Base-by-base conservation (phyloP, 2,888 invertebrate genomes). In the Cosmia trapezina region DNA sequence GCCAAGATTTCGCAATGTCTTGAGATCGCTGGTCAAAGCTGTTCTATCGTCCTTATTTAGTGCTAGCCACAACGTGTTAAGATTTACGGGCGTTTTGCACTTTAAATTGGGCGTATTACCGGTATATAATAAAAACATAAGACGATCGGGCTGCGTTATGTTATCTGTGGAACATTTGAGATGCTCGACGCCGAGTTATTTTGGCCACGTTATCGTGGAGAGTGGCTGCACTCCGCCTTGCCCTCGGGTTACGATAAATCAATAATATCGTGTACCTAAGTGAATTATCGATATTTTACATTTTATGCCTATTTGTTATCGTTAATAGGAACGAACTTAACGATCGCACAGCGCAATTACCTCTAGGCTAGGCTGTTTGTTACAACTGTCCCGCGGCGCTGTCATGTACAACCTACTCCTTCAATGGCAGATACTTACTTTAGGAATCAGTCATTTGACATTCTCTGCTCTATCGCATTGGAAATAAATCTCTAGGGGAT, bases 131-230 rank as follows among this genome's bases (percentile, higher is more conserved):
- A 89, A 91, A 90, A 91, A 89, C 88, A 88, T 19, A 72, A 87
- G 83, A 83, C 83, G 86, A 85, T 87, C 89, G 89, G 85, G 80
- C 86, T 77, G 86, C 76, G 87, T 81, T 87, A 77, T 82, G 87
- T 91, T 94, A 94, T 95, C 94, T 92, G 86, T 70, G 86, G 88
- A 91, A 87, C 92, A 90, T 90, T 91, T 88, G 89, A 93, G 93
- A 93, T 91, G 93, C 87, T 89, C 89, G 87, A 86, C 87, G 83
- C 81, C 83, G 89, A 93, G 95, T 93, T 96, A 96, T 95, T 95
- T 96, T 93, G 95, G 95, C 94, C 91, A 93, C 91, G 89, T 94
- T 95, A 96, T 96, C 96, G 89, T 86, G 86, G 81, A 89, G 90
- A 90, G 90, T 86, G 88, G 90, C 89, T 86, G 92, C 91, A 87